Evolutionary conservation across 2,888 invertebrate species (phyloP), one percentile per base, ranked within the genome.

Genomic region (Meliscaeva auricollis): DNA sequence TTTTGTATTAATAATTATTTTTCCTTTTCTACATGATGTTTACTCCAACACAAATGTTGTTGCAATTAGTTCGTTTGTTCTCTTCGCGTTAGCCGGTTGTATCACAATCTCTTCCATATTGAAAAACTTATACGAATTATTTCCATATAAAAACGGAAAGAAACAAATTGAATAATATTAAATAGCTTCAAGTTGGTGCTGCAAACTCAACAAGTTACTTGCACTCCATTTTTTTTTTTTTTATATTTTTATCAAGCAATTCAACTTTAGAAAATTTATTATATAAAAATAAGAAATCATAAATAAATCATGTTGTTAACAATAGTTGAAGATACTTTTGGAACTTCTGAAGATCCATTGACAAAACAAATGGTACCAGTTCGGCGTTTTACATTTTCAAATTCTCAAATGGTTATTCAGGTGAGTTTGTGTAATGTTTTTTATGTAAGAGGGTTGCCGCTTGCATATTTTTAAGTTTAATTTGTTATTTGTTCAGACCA

Each of bases 241-340:
- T 13, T 9, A 38, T n/a, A n/a, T n/a, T n/a, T n/a, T n/a, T n/a
- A n/a, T n/a, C n/a, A n/a, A n/a, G n/a, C n/a, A n/a, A n/a, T n/a
- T n/a, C n/a, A n/a, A n/a, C n/a, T n/a, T 38, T 38, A 13, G 9
- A 26, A 26, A 26, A 26, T 26, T 26, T 26, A 38, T 38, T 38
- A 9, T 11, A 38, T 38, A 38, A 38, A 13, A 38, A 9, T 6
- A 9, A 35, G 9, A 35, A 35, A 6, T 35, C 9, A 8, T 35
- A 35, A 35, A 6, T 35, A 38, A 38, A 6, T 13, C 32, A 41
- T n/a, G 8, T 90, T 91, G 89, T 89, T 91, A 54, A 87, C 89
- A 41, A 90, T 92, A 13, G 88, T 87, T 13, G 91, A 91, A 88
- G 92, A 91, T 84, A 88, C 87, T n/a, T 92, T 91, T 72, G 91